Percentiles rank a stretch among this genome's conserved stretches.
phyloP scores from a whole-genome alignment of 23 tunicate species.

The Clavelina lepadiformis region DNA sequence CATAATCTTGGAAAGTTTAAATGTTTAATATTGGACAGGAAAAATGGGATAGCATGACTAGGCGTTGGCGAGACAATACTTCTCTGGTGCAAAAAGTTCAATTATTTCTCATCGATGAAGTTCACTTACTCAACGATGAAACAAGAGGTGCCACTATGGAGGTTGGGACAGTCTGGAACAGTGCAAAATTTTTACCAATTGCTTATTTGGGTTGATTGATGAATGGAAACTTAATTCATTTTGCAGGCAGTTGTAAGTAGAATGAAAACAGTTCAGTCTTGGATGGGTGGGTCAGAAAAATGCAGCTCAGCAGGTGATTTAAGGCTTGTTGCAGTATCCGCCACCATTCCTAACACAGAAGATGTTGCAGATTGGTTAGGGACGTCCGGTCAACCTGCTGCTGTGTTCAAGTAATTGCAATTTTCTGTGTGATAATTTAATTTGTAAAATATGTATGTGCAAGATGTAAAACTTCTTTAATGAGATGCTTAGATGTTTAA shows the following conservation, averaged over 20 bases:
- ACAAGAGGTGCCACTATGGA: conserved; percentile 87
- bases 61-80: conserved; percentile 76
- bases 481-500: no score
- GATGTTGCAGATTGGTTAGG: conserved; percentile 87
- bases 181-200: not conserved
- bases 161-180: conserved; percentile 5
- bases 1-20: no score
- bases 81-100: conserved; percentile 51
- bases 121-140: conserved; percentile 82
- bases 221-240: no score
- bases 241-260: conserved; percentile 79
- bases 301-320: not conserved
- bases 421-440: no score
- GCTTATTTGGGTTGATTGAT: no score
- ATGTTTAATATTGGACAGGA: no score
- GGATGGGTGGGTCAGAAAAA: not conserved
- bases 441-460: no score
- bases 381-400: conserved; percentile 31
- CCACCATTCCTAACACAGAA: conserved; percentile 82
- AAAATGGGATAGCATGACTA: conserved; percentile 89
- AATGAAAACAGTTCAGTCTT: conserved; percentile 71
- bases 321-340: conserved; percentile 79
- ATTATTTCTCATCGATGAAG: conserved; percentile 82
- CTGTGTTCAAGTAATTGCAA: conserved; percentile 26
- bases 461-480: no score